Conservation (phyloP, 2,113 vertebrate species). For the Xiphophorus hellerii region DNA sequence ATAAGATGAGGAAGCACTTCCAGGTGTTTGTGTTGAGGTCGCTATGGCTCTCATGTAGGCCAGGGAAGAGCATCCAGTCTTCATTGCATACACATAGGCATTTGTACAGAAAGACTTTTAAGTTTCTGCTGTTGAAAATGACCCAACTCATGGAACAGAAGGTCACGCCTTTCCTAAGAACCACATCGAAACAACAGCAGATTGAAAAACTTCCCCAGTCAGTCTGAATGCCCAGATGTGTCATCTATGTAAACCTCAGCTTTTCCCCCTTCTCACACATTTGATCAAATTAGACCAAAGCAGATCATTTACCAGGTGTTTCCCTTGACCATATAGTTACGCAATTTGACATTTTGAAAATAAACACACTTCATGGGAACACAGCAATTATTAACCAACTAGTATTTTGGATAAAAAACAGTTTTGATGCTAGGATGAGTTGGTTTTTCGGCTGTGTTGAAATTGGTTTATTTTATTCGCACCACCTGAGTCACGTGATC, state of each 20-base stretch:
- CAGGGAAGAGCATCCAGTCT: neutral
- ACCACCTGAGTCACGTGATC: too few relatives aligned
- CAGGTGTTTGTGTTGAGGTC: neutral
- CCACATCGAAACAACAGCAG: neutral
- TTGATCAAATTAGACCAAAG: neutral
- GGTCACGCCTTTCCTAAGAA: neutral
- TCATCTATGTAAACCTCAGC: neutral
- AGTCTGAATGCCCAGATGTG: neutral
- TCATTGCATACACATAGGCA: neutral
- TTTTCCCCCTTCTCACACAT: neutral
- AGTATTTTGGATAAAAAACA: too few relatives aligned
- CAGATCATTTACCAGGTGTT: neutral
- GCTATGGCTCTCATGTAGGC: too few relatives aligned
- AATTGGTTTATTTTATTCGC: too few relatives aligned
- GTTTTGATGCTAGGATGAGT: too few relatives aligned
- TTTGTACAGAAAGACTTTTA: conserved; percentile 13
- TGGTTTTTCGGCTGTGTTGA: too few relatives aligned
- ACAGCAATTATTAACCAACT: too few relatives aligned
- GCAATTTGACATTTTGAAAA: too few relatives aligned
- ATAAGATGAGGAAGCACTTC: neutral
- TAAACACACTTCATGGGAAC: too few relatives aligned
- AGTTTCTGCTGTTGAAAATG: neutral
- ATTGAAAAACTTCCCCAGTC: neutral
- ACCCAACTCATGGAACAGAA: neutral
- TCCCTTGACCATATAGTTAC: too few relatives aligned